Evolutionary conservation across 2,888 invertebrate species (phyloP).

Genomic region (Hymenopus coronatus): DNA sequence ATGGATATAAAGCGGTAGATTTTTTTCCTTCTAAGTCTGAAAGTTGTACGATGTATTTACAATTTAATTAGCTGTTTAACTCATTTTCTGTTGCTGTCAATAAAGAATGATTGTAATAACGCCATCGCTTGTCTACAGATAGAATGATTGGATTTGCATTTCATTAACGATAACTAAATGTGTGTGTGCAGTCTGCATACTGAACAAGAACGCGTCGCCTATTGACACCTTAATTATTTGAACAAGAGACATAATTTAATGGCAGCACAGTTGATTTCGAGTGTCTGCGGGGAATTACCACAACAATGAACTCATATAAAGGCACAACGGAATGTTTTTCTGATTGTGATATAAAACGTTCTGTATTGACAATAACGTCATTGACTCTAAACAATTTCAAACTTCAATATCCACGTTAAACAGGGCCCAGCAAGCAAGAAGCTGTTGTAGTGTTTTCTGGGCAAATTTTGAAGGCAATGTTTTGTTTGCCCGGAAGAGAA

Average conservation of each 20-base stretch:
- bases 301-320: neutral
- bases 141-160: neutral
- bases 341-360: neutral
- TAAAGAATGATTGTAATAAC: neutral
- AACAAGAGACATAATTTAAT: neutral
- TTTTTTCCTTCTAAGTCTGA: too few relatives aligned
- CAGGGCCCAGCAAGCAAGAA: too few relatives aligned
- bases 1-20: too few relatives aligned
- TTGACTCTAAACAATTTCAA: neutral
- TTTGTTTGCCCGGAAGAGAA: neutral
- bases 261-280: neutral
- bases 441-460: neutral
- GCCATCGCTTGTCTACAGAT: neutral
- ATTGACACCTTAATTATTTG: neutral
- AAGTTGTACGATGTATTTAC: too few relatives aligned
- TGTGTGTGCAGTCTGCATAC: neutral
- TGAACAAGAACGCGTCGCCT: neutral
- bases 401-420: neutral
- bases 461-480: neutral
- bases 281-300: neutral
- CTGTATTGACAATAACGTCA: too few relatives aligned
- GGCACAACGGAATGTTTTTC: neutral
- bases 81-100: too few relatives aligned
- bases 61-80: too few relatives aligned
- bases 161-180: neutral